These are phyloP conservation scores for Ennomos fuscantarius DNA, from an alignment of 2,888 invertebrate species.

Conservation along the genomic window DNA sequence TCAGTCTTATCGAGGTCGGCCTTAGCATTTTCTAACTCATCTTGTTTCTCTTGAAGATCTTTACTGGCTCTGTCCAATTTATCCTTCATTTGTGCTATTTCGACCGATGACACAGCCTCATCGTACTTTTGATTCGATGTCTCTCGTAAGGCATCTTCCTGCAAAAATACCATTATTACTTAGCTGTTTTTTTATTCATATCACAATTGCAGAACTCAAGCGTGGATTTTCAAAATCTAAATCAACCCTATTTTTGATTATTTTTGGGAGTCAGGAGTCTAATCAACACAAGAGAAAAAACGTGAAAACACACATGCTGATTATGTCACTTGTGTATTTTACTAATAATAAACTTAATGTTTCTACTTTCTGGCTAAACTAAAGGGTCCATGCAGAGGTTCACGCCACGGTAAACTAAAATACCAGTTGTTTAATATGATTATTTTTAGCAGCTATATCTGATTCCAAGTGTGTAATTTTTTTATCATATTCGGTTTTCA, in stretches of 20 bases:
- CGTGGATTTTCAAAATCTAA: no score
- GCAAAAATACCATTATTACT: conserved; percentile 21
- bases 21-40: conserved; percentile 62
- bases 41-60: conserved; percentile 70
- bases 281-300: background rate
- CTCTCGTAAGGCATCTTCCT: conserved; percentile 77
- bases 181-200: no score
- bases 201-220: no score
- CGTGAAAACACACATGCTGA: conserved; percentile 18
- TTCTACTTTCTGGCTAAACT: conserved; percentile 7
- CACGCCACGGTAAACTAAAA: conserved; percentile 33
- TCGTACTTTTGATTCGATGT: conserved; percentile 77
- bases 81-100: conserved; percentile 80
- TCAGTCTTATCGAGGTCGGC: conserved; percentile 73
- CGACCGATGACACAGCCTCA: conserved; percentile 76
- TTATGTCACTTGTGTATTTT: background rate
- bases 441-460: conserved; percentile 85
- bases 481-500: conserved; percentile 84
- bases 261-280: no score
- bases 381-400: conserved; percentile 28
- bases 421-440: conserved; percentile 87
- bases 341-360: conserved; percentile 4
- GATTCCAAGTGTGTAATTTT: conserved; percentile 86
- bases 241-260: no score
- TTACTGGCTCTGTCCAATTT: conserved; percentile 65